Conservation (phyloP, 2,113 vertebrate species). For the Plotosus lineatus region DNA sequence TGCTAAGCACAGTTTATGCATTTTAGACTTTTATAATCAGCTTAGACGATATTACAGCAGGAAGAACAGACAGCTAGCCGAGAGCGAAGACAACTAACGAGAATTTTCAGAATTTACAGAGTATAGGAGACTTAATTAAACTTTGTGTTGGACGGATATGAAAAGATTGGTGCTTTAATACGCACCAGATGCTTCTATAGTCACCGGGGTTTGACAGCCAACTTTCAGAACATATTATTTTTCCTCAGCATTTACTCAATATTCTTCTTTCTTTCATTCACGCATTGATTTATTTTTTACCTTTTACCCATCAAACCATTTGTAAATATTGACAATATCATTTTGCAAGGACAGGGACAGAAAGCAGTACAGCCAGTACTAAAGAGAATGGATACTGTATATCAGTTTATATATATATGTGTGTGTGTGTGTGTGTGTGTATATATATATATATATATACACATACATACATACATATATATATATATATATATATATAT, state of each 20-base stretch:
- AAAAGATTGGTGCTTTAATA: not conserved
- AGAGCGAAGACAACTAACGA: conserved; percentile 19
- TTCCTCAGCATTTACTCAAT: not conserved
- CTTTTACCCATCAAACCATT: not conserved
- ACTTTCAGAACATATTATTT: not conserved
- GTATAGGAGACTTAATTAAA: not conserved
- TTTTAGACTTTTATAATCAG: conserved; percentile 29
- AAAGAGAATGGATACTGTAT: not conserved
- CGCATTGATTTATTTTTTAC: no score
- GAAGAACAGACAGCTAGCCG: not conserved
- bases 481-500: no score
- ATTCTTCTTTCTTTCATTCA: not conserved
- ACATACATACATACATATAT: no score
- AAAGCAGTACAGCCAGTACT: not conserved
- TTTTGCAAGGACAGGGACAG: not conserved
- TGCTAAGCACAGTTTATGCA: not conserved
- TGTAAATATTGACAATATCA: not conserved
- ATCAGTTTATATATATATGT: no score
- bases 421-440: no score
- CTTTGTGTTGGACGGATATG: not conserved
- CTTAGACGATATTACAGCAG: conserved; percentile 24
- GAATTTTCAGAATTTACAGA: not conserved
- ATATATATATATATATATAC: no score
- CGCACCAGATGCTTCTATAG: not conserved
- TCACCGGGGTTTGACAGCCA: not conserved